Evolutionary conservation across 2,888 invertebrate genomes (phyloP), one percentile per base, ranked within the genome.

Genomic region (Caenorhabditis zanzibari): DNA sequence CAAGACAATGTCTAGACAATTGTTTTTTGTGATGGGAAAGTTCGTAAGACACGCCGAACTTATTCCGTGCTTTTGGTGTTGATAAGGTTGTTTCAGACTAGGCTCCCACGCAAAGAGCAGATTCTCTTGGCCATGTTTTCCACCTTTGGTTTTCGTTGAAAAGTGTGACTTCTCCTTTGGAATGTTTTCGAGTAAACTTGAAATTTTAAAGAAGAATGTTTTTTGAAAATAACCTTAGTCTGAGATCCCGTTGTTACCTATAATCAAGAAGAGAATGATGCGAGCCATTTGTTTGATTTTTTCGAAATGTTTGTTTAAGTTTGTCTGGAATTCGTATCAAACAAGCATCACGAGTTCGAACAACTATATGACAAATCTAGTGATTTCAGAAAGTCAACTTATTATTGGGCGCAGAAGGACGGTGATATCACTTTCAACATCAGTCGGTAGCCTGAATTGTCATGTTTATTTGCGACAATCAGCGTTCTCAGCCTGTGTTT

Each of bases 141-240:
- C 35, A 38, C 38, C 35, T 35, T 54, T 54, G 54, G 38, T 54
- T 35, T 68, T 24, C 12, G 26, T 28, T n/a, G n/a, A n/a, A n/a
- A n/a, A n/a, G n/a, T n/a, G 10, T 12, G 22, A 16, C 26, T 12
- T 41, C 14, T 9, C 47, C 5, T 19, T 19, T 1, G 44, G 10
- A 19, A 47, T 9, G 47, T 47, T 19, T 24, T 32, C 16, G 22
- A 58, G 26, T 28, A 44, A 54, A 54, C 41, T 56, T 74, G 41
- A n/a, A 2, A 24, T 73, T 24, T 59, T 61, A 61, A 49, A 76
- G 38, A 52, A 47, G 35, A 63, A 63, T 26, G 10, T 68, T 76
- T 76, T 59, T 76, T 52, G 76, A 52, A 69, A n/a, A n/a, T n/a
- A n/a, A n/a, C 7, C 54, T 69, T 61, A 66, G 68, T 76, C 76